These are phyloP conservation scores for Oncorhynchus kisutch DNA, from an alignment of 2,113 vertebrate species.

Conservation along the genomic window DNA sequence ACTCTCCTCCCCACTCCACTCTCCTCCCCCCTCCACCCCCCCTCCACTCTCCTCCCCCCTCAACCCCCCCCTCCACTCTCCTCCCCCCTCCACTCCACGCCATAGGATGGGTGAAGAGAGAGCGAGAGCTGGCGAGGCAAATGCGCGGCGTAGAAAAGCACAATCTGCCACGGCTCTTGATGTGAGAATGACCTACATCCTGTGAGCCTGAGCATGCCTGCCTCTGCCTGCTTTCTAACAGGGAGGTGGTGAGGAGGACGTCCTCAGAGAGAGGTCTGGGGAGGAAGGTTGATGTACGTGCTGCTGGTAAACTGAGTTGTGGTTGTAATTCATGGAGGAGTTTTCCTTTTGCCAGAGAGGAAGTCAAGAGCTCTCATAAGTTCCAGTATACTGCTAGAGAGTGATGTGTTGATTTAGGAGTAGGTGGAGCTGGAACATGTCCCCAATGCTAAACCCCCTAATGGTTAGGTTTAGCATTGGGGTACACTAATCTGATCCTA, in stretches of 20 bases:
- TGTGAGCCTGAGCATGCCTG: constrained; percentile 40
- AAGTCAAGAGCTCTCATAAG: constrained; percentile 10
- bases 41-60: too few species aligned
- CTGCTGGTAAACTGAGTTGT: constrained; percentile 49
- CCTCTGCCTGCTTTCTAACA: constrained; percentile 49
- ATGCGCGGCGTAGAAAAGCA: constrained; percentile 49
- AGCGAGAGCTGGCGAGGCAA: constrained; percentile 33
- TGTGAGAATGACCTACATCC: constrained; percentile 77
- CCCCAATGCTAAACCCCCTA: background rate
- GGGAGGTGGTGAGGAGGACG: constrained; percentile 24
- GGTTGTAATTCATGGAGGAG: constrained; percentile 34
- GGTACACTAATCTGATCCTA: background rate
- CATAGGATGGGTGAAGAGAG: constrained; percentile 45
- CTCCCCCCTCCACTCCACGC: constrained; percentile 56
- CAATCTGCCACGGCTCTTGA: constrained; percentile 60
- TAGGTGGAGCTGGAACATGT: background rate
- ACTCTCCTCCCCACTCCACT: too few species aligned
- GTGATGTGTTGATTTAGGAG: background rate
- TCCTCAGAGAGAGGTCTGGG: constrained; percentile 16
- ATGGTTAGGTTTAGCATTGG: background rate
- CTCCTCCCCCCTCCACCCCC: too few species aligned
- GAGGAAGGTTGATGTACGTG: constrained; percentile 36
- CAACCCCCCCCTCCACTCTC: constrained; percentile 21
- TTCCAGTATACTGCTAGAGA: constrained; percentile 16
- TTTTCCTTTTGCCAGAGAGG: constrained; percentile 26